phyloP scores from a whole-genome alignment of 2,888 invertebrate genomes.

The Limnephilus auricula region DNA sequence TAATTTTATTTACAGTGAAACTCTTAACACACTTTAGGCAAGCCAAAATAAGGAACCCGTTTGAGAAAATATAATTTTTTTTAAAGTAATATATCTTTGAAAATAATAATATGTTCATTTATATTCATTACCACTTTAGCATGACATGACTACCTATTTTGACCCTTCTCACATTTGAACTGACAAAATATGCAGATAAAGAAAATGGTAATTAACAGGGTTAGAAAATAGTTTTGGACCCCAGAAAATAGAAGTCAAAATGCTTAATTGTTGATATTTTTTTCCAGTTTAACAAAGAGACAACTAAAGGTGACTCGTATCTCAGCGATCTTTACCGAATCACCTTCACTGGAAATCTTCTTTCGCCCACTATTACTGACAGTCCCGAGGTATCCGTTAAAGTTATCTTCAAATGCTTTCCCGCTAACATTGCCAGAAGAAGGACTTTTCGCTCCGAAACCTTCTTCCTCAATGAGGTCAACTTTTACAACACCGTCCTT shows the following conservation, averaged over 20 bases:
- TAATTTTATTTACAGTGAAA: not conserved
- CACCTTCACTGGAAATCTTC: conserved; percentile 74
- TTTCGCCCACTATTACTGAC: conserved; percentile 66
- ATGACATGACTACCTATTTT: not conserved
- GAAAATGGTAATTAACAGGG: not conserved
- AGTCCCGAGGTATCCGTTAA: conserved; percentile 72
- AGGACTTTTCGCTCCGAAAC: conserved; percentile 82
- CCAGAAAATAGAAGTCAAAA: not conserved
- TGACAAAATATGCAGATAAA: not conserved
- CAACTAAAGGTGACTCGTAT: conserved; percentile 83
- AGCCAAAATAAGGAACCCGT: too few relatives aligned
- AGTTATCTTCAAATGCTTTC: conserved; percentile 82
- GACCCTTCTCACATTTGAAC: not conserved
- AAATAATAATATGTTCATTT: too few relatives aligned
- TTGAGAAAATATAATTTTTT: too few relatives aligned
- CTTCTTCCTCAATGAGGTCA: conserved; percentile 84
- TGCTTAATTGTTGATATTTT: not conserved
- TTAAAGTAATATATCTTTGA: too few relatives aligned
- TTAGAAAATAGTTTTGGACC: too few relatives aligned
- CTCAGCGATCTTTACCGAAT: conserved; percentile 82
- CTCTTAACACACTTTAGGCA: too few relatives aligned
- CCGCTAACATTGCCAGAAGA: conserved; percentile 79
- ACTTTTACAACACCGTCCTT: conserved; percentile 79
- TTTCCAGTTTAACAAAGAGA: not conserved
- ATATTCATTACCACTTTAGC: not conserved